Evolutionary conservation across 1,140 invertebrate genomes (phyloP), one percentile per base, ranked within the genome.

Genomic region (Aphis gossypii): DNA sequence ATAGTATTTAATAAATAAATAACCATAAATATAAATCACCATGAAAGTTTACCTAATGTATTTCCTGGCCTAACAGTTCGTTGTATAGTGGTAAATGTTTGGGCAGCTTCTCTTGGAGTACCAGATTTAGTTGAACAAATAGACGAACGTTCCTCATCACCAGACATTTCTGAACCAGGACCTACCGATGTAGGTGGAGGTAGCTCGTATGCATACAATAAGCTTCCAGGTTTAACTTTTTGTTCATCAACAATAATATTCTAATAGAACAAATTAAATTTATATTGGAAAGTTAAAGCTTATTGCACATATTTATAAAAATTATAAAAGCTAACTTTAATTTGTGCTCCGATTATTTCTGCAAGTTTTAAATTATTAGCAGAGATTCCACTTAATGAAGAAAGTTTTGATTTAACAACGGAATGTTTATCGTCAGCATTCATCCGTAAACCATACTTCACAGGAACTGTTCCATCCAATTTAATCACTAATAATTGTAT

Each of bases 391-490:
- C 97, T 97, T 11, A 98, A 95, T 20, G 96, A 95, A 51, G 96
- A 96, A 23, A 98, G 95, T 94, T 97, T 97, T 94, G 96, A 96
- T 95, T 98, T 98, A 25, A 98, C 95, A 84, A 97, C 96, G 18
- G 95, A 95, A 94, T 98, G 98, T 68, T 97, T 97, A 94, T 97
- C 97, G 94, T 98, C 98, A 48, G 97, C 97, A 95, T 97, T 97
- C 25, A 98, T 95, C 23, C 97, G 96, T 84, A 98, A 95, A 2
- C 98, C 98, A 95, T 98, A 98, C 95, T 97, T 97, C 0, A 97
- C 96, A 3, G 98, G 98, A 46, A 97, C 96, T 30, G 97, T 97
- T 1, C 98, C 98, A 95, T 98, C 97, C 93, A 98, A 95, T 38
- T 96, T 95, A 94, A 98, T 96, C 21, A 98, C 97, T 97, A 95